phyloP scores from a whole-genome alignment of 1,140 invertebrate species.

The Zeugodacus cucurbitae region DNA sequence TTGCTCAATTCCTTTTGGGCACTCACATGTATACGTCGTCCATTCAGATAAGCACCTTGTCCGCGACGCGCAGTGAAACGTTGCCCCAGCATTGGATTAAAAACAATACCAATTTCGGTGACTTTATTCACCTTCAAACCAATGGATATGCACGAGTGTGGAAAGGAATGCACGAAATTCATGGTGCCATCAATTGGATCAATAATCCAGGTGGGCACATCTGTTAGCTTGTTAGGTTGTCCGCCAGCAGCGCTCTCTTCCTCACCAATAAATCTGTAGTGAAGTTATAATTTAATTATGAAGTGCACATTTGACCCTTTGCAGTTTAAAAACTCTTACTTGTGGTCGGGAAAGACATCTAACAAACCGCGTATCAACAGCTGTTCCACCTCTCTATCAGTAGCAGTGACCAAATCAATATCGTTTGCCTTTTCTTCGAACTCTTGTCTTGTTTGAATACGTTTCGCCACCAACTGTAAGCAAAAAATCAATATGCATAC shows the following conservation, averaged over 20 bases:
- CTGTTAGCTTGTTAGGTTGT: slow-evolving; percentile 81
- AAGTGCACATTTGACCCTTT: too few relatives aligned
- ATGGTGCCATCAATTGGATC: slow-evolving; percentile 93
- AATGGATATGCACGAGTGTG: slow-evolving; percentile 84
- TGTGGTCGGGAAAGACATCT: slow-evolving; percentile 85
- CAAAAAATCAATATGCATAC: background rate
- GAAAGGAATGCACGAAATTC: slow-evolving; percentile 91
- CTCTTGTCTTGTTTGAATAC: slow-evolving; percentile 76
- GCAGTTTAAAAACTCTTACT: slow-evolving; percentile 68
- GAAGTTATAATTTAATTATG: slow-evolving; percentile 16
- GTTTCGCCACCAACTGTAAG: slow-evolving; percentile 76
- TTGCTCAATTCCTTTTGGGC: slow-evolving; percentile 77
- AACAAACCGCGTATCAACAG: slow-evolving; percentile 83
- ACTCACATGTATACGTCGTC: slow-evolving; percentile 78
- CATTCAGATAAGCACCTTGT: slow-evolving; percentile 91
- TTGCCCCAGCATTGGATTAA: slow-evolving; percentile 89
- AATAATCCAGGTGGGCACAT: slow-evolving; percentile 97
- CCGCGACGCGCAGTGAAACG: slow-evolving; percentile 88
- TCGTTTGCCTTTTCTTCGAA: slow-evolving; percentile 83
- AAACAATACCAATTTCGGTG: slow-evolving; percentile 84
- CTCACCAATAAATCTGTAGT: slow-evolving; percentile 94
- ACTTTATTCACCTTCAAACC: slow-evolving; percentile 79
- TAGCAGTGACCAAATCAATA: slow-evolving; percentile 96
- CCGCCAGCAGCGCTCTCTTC: slow-evolving; percentile 80
- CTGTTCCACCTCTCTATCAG: slow-evolving; percentile 92